Evolutionary conservation across 2,888 invertebrate genomes (phyloP), one percentile per base, ranked within the genome.

Genomic region (Emmelina monodactyla): DNA sequence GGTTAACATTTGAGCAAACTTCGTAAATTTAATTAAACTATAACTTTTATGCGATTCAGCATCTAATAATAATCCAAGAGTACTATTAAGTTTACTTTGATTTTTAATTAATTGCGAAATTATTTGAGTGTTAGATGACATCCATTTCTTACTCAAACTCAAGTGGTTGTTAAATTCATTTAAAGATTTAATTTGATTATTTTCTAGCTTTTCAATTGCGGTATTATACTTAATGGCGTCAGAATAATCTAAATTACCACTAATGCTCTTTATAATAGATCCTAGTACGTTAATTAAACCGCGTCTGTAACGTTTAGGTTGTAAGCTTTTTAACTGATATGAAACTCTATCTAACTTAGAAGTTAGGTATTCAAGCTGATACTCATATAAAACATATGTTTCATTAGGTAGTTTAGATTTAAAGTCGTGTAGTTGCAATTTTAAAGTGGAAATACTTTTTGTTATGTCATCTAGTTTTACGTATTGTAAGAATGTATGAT

Each of bases 181-280:
- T 9, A 22, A 31, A 25, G 45, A 11, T 37, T 45, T 40, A 31
- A 45, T 19, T 34, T 47, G 36, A 28, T 45, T 46, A 32, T 35
- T 31, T n/a, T 42, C 34, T 11, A 49, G 22, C 14, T 15, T 32
- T 34, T 43, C 42, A 11, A 50, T 41, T 16, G 46, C 47, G 14
- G 44, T 29, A 29, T 51, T 35, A 29, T 47, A 50, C 11, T 37
- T 38, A 5, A 44, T 9, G 4, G 49, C 49, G 22, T 50, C 50
- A 7, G 38, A 37, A 16, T 43, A 41, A 32, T 43, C 45, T 31
- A 42, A 37, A 38, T 43, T 44, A n/a, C 47, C 48, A 2, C 46
- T 37, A 14, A 50, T 42, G 19, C 41, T 41, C 40, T 46, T 46
- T 25, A 46, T 42, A 2, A 45, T 31, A 1, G 47, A 45, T 9